Evolutionary conservation across 1,140 invertebrate species (phyloP).

Genomic region (Ectropis grisescens): DNA sequence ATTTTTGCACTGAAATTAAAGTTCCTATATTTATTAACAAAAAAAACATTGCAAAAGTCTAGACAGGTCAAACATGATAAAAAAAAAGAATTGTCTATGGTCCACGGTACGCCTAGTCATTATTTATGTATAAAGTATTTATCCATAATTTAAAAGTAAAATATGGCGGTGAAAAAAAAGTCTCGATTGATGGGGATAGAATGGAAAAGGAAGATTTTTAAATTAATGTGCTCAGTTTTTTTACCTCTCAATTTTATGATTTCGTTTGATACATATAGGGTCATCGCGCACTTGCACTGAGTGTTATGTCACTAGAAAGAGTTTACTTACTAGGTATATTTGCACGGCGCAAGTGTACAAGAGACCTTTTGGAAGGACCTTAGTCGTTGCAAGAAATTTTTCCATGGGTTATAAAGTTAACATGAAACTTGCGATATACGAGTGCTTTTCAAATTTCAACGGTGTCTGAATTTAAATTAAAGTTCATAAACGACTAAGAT

Average conservation of each 20-base stretch:
- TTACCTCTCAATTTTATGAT: slow-evolving; percentile 4
- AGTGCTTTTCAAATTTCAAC: no score
- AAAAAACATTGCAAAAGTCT: slow-evolving; percentile 21
- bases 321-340: no score
- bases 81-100: slow-evolving; percentile 35
- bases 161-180: slow-evolving; percentile 19
- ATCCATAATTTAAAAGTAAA: slow-evolving; percentile 33
- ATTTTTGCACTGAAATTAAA: slow-evolving; percentile 58
- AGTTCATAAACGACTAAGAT: no score
- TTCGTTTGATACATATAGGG: slow-evolving; percentile 2
- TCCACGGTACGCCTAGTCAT: slow-evolving; percentile 63
- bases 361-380: no score
- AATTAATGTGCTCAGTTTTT: slow-evolving; percentile 18
- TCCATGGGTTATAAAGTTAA: no score
- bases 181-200: slow-evolving; percentile 31
- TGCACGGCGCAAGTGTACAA: no score
- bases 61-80: slow-evolving; percentile 9
- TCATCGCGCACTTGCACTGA: no score
- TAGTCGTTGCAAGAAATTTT: no score
- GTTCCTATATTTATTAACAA: slow-evolving; percentile 58
- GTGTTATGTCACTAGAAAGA: no score
- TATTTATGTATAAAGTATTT: slow-evolving; percentile 53
- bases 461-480: no score
- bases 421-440: no score
- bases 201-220: slow-evolving; percentile 12